phyloP scores from a whole-genome alignment of 2,888 invertebrate species.

The Halictus quadricinctus region DNA sequence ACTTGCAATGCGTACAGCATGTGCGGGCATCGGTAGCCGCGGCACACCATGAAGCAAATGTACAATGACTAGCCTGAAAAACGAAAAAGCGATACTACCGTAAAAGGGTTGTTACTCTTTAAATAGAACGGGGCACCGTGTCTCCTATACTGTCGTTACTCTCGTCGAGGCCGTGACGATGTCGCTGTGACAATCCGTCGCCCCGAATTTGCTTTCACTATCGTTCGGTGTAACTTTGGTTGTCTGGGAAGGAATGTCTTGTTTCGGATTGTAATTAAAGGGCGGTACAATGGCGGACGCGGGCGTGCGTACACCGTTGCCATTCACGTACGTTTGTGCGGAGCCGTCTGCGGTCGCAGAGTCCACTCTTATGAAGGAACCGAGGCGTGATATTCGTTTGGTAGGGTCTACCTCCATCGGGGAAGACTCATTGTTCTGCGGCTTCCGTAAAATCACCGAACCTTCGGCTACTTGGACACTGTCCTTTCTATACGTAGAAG shows the following conservation, averaged over 20 bases:
- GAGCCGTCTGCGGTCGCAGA: conserved; percentile 66
- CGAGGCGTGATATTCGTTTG: conserved; percentile 83
- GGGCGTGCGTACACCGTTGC: conserved; percentile 62
- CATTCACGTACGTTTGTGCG: conserved; percentile 47
- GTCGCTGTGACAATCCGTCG: conserved; percentile 74
- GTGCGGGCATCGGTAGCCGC: conserved; percentile 5
- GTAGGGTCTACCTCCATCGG: conserved; percentile 75
- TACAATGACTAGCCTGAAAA: conserved; percentile 74
- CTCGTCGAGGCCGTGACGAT: conserved; percentile 76
- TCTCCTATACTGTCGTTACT: conserved; percentile 77
- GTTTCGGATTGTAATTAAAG: conserved; percentile 82
- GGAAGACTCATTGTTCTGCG: conserved; percentile 60
- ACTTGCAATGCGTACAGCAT: conserved; percentile 19
- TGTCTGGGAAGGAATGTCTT: conserved; percentile 65
- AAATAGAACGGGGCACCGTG: conserved; percentile 10
- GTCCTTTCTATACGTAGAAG: conserved; percentile 42
- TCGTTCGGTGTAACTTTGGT: conserved; percentile 59
- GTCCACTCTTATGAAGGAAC: conserved; percentile 83
- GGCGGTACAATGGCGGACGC: conserved; percentile 83
- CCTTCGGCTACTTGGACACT: conserved; percentile 58
- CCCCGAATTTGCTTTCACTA: conserved; percentile 64
- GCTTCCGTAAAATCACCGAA: conserved; percentile 70
- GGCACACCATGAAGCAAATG: conserved; percentile 49
- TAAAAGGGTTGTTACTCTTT: conserved; percentile 28
- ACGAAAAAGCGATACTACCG: conserved; percentile 62